Evolutionary conservation across 2,888 invertebrate species (phyloP).

Genomic region (Clepsis dumicolana): DNA sequence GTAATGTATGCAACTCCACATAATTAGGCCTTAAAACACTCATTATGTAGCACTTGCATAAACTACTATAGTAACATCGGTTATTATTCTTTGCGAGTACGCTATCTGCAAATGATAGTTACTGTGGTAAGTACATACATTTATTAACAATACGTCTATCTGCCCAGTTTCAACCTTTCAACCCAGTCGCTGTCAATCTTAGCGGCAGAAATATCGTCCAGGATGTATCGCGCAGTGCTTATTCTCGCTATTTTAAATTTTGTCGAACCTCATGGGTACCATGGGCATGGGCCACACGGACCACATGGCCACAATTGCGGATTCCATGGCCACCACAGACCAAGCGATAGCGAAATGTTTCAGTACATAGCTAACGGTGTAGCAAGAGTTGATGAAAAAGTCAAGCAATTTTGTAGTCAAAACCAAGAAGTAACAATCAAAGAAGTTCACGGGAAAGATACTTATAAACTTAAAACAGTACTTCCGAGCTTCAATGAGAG

Average conservation of each 20-base stretch:
- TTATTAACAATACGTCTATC: no score
- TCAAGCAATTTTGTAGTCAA: slow-evolving; percentile 13
- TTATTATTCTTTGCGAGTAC: background rate
- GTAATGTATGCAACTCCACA: no score
- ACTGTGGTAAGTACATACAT: background rate
- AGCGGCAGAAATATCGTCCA: background rate
- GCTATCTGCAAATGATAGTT: background rate
- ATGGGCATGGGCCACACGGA: slow-evolving; percentile 11
- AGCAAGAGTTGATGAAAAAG: slow-evolving; percentile 13
- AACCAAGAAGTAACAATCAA: background rate
- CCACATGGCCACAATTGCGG: background rate
- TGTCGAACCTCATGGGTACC: slow-evolving; percentile 8
- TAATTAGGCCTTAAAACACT: no score
- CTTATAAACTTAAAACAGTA: slow-evolving; percentile 12
- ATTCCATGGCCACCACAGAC: background rate
- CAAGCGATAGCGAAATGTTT: slow-evolving; percentile 11
- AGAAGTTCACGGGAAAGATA: slow-evolving; percentile 17
- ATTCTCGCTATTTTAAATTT: slow-evolving; percentile 20
- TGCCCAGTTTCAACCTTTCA: background rate
- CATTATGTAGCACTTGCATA: no score
- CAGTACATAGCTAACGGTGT: slow-evolving; percentile 19
- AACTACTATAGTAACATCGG: no score
- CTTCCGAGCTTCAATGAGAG: slow-evolving; percentile 21
- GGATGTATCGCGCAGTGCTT: slow-evolving; percentile 22
- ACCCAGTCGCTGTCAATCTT: background rate